Evolutionary conservation across 2,888 invertebrate genomes (phyloP).

Genomic region (Rhamnusium bicolor): DNA sequence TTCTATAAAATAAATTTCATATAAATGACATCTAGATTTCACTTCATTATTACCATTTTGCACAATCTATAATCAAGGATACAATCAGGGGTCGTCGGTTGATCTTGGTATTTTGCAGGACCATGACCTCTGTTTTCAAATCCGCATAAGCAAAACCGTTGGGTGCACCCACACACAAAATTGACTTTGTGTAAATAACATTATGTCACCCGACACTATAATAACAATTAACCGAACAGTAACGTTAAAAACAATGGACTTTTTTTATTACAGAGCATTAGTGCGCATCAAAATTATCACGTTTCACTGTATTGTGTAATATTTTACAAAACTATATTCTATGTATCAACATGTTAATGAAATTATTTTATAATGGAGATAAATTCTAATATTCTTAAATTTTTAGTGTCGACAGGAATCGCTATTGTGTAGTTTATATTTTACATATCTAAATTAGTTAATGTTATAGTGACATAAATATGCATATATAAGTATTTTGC

Average conservation of each 20-base stretch:
- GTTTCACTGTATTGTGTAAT: neutral
- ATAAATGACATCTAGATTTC: no score
- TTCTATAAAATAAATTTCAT: no score
- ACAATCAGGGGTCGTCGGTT: neutral
- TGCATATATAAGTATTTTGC: no score
- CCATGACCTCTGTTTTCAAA: constrained; percentile 23
- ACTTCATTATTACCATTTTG: neutral
- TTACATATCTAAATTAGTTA: no score
- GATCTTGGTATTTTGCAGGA: neutral
- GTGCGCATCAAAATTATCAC: neutral
- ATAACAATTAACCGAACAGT: neutral
- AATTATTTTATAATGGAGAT: no score
- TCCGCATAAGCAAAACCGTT: constrained; percentile 36
- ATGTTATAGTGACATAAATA: no score
- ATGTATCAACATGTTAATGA: no score
- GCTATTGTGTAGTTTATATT: no score
- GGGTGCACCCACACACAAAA: constrained; percentile 19
- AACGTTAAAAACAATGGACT: neutral
- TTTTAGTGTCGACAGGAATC: no score
- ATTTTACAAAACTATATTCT: no score
- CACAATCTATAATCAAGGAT: neutral
- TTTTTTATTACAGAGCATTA: neutral
- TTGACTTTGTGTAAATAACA: neutral
- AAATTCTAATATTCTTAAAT: no score
- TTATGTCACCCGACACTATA: neutral